phyloP scores from a whole-genome alignment of 92 coral and sea anemone species.

The Epizoanthus scotinus region DNA sequence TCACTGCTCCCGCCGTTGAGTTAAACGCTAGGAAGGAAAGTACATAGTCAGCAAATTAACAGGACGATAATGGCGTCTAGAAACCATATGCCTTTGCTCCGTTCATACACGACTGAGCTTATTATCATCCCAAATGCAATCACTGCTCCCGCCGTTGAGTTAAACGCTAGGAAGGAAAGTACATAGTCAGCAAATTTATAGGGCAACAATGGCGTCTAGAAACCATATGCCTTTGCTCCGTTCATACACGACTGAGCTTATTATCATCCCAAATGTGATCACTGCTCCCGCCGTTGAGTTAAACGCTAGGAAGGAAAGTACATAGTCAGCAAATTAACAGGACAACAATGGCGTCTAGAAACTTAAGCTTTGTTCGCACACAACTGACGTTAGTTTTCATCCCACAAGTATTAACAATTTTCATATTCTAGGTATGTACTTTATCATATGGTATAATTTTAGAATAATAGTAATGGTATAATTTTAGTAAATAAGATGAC shows the following conservation, averaged over 20 bases:
- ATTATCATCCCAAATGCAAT: constrained; percentile 91
- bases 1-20: constrained; percentile 85
- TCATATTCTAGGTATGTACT: no score
- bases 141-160: constrained; percentile 85
- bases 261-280: constrained; percentile 89
- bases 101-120: constrained; percentile 75
- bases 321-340: constrained; percentile 32
- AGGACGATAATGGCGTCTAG: constrained; percentile 91
- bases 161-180: constrained; percentile 64
- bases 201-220: constrained; percentile 88
- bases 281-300: constrained; percentile 89
- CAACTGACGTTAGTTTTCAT: constrained; percentile 73
- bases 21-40: constrained; percentile 70
- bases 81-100: constrained; percentile 79
- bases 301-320: constrained; percentile 59
- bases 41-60: background rate
- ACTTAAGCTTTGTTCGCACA: constrained; percentile 72
- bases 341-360: constrained; percentile 89
- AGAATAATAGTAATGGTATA: no score
- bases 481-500: no score
- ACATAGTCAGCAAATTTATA: constrained; percentile 27
- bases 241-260: constrained; percentile 75
- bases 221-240: constrained; percentile 80
- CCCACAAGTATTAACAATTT: no score
- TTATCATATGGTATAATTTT: no score